A percentile compares a stretch with the other conserved stretches of the same genome.
Conservation (phyloP, 2,888 invertebrate genomes). For the Caenorhabditis angaria region DNA sequence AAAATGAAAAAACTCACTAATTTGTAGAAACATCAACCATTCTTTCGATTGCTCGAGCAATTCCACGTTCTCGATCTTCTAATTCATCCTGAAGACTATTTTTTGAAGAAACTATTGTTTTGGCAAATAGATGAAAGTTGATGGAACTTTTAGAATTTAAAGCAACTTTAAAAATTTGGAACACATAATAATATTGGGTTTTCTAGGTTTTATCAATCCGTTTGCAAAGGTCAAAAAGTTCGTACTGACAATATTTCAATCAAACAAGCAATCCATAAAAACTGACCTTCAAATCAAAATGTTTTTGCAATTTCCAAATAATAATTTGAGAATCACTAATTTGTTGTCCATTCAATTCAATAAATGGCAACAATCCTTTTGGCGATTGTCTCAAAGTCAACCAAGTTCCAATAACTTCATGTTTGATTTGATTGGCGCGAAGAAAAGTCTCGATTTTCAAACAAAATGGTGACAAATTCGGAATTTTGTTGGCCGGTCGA, state of each 20-base stretch:
- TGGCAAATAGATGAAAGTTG: too few species aligned
- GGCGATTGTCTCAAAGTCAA: constrained; percentile 43
- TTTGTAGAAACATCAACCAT: constrained; percentile 94
- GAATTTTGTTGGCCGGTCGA: constrained; percentile 54
- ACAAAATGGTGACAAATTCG: constrained; percentile 69
- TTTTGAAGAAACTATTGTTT: too few species aligned
- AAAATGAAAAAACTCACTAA: constrained; percentile 76
- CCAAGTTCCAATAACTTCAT: constrained; percentile 60
- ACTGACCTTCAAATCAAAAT: constrained; percentile 44
- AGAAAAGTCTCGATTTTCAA: constrained; percentile 69
- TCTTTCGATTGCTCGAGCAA: constrained; percentile 89
- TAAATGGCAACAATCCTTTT: constrained; percentile 50
- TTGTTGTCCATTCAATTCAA: constrained; percentile 55
- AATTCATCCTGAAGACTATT: constrained; percentile 78
- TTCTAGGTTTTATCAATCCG: too few species aligned
- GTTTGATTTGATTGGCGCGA: constrained; percentile 64
- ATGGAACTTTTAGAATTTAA: background rate
- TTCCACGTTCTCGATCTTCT: constrained; percentile 85
- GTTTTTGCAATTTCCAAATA: constrained; percentile 51
- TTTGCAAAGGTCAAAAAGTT: too few species aligned
- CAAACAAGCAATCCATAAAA: too few species aligned
- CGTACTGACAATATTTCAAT: too few species aligned
- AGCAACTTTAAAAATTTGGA: background rate
- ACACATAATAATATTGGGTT: background rate
- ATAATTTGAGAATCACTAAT: constrained; percentile 56